A percentile compares a stretch with the other conserved stretches of the same genome.
Conservation (phyloP, 2,113 vertebrate genomes). For the Felis chaus region DNA sequence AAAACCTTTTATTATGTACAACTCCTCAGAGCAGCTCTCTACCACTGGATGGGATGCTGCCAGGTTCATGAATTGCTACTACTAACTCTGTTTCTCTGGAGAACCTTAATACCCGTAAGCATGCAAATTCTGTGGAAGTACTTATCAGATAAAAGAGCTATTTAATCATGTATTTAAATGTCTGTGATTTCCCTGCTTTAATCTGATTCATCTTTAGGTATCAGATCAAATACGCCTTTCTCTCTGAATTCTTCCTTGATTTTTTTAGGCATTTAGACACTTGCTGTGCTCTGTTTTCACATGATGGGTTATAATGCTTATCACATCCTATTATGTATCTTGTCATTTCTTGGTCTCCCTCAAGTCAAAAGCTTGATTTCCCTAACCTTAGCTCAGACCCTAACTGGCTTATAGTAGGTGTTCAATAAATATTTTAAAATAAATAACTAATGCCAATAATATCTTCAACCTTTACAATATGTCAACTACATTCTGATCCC, state of each 20-base stretch:
- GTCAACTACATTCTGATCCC: background rate
- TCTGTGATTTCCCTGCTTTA: background rate
- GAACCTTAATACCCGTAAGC: background rate
- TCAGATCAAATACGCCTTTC: background rate
- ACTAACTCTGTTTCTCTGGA: background rate
- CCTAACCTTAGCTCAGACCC: background rate
- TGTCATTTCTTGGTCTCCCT: background rate
- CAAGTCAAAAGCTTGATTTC: background rate
- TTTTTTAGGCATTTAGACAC: background rate
- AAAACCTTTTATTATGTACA: background rate
- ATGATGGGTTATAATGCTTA: background rate
- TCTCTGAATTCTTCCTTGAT: background rate
- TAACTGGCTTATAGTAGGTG: background rate
- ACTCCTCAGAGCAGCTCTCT: background rate
- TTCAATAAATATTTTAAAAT: background rate
- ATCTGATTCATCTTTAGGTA: background rate
- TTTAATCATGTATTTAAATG: background rate
- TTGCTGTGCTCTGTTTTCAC: background rate
- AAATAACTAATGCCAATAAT: background rate
- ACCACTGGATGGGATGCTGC: background rate
- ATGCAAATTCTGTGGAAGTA: background rate
- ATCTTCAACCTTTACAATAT: background rate
- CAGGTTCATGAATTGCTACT: background rate
- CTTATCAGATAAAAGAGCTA: background rate
- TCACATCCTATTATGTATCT: background rate